These are phyloP conservation scores for Percina caprodes DNA, from an alignment of 2,113 vertebrate genomes.

Conservation along the genomic window DNA sequence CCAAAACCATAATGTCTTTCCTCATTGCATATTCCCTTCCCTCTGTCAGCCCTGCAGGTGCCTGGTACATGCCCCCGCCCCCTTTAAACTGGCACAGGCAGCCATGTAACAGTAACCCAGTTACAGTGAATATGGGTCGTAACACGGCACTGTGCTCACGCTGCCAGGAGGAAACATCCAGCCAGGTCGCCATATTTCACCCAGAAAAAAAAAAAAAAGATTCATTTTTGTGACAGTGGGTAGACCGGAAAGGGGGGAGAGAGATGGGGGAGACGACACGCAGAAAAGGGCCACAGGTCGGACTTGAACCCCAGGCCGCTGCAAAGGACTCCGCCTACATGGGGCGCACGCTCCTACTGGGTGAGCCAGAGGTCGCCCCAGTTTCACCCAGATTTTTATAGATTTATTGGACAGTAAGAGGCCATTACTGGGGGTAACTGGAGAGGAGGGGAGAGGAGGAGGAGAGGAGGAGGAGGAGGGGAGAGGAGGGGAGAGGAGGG, in stretches of 20 bases:
- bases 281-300: too few species aligned
- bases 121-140: conserved; percentile 71
- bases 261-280: too few species aligned
- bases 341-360: too few species aligned
- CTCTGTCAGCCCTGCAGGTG: conserved; percentile 12
- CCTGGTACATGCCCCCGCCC: background rate
- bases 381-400: conserved; percentile 38
- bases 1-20: conserved; percentile 33
- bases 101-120: conserved; percentile 70
- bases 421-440: conserved; percentile 19
- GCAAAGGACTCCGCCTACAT: too few species aligned
- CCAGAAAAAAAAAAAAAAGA: too few species aligned
- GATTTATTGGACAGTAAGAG: conserved; percentile 64
- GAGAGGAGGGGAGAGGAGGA: too few species aligned
- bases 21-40: conserved; percentile 11
- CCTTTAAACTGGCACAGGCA: conserved; percentile 35
- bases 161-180: conserved; percentile 34
- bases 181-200: conserved; percentile 39
- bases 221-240: too few species aligned
- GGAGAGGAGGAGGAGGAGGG: too few species aligned
- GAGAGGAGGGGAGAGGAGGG: too few species aligned
- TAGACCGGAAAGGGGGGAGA: too few species aligned
- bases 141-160: conserved; percentile 2
- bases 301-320: too few species aligned
- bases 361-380: too few species aligned